A percentile compares a stretch with the other conserved stretches of the same genome.
These are phyloP conservation scores for Talpa occidentalis DNA, from an alignment of 2,113 vertebrate genomes.

Conservation along the genomic window DNA sequence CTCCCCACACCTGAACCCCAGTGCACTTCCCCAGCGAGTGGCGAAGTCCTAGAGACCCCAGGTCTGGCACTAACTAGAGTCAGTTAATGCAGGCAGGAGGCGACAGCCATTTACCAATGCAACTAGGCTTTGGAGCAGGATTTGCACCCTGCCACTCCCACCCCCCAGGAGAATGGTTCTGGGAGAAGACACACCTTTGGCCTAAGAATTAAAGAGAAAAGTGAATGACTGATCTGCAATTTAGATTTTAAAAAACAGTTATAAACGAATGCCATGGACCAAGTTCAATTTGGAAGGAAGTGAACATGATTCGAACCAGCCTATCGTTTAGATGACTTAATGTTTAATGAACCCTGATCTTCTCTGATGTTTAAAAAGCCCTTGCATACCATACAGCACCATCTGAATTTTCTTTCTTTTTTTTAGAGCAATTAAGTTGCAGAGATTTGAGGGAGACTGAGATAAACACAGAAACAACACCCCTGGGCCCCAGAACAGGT, in stretches of 20 bases:
- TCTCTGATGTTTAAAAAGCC: neutral
- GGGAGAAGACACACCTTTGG: neutral
- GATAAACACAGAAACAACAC: neutral
- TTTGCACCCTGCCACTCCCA: too few relatives aligned
- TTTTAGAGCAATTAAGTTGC: neutral
- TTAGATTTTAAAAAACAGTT: neutral
- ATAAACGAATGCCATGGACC: neutral
- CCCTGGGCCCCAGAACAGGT: rapidly evolving
- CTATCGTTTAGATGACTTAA: neutral
- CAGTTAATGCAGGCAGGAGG: neutral
- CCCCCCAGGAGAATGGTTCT: neutral
- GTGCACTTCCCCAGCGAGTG: neutral
- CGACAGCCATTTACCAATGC: neutral
- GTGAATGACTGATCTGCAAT: neutral
- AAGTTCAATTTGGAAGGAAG: neutral
- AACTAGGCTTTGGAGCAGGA: neutral
- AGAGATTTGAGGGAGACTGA: neutral
- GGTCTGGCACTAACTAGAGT: neutral
- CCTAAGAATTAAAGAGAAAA: neutral
- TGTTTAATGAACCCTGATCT: neutral
- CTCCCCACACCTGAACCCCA: neutral
- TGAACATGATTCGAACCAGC: neutral
- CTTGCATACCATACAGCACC: neutral
- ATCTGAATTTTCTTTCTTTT: neutral
- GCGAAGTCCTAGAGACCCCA: neutral